Base-by-base conservation (phyloP, 2,113 vertebrate genomes). In the Mixornis gularis region DNA sequence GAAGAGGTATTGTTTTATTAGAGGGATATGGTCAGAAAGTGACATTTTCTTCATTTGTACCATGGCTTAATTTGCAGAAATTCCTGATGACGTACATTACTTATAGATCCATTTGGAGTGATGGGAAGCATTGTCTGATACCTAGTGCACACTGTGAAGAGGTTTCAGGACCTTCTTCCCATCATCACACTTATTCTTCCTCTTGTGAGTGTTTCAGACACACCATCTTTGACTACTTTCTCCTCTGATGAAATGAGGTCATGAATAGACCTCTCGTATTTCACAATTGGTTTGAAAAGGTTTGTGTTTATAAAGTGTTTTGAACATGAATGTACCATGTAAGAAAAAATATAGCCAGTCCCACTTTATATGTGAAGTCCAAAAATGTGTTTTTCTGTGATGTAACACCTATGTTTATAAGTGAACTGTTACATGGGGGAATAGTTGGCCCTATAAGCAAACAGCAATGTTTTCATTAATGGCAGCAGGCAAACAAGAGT, bases 401-500 rank as follows among this genome's bases (percentile, higher is more conserved):
- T 82, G 94, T 92, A 62, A 87, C 49, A 76, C 41, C 53, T 81
- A 15, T 53, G 26, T 91, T 92, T 91, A 65, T 60, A 38, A 48
- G 22, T 76, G 69, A 87, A 18, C 46, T 49, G 19, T 77, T 81
- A 63, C 2, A 1, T 41, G 16, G 8, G 41, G 25, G 20, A 87
- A 52, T 56, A 92, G 36, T 63, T 70, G 81, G 17, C 13, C 24
- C 27, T 55, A 20, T 12, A 52, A 68, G 55, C 12, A 78, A 90
- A 70, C 3, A 81, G 17, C 32, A 65, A 4, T n/a, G 25, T 86
- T 81, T 89, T 81, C 78, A 68, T 7, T 79, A 76, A 64, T 38
- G 16, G 69, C 65, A 81, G 53, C 18, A 63, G 27, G 48, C 71
- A 84, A 91, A 89, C 7, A n/a, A 6, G 27, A 49, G 22, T 29